Evolutionary conservation across 1,140 invertebrate species (phyloP), one percentile per base, ranked within the genome.

Genomic region (Cataglyphis hispanica): DNA sequence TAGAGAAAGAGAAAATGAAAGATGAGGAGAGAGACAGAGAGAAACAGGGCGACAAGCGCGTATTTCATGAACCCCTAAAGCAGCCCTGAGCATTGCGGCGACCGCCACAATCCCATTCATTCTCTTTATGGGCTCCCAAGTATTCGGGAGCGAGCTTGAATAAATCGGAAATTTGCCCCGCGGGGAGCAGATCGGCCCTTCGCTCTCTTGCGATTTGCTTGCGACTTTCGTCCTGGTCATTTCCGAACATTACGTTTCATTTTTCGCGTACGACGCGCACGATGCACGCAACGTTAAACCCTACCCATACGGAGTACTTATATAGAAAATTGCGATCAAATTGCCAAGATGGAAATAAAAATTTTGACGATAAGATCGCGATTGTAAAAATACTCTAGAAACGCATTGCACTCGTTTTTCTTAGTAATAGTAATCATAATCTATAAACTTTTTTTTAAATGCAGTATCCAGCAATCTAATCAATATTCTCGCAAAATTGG

Each of bases 111-210:
- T 93, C 91, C 93, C 90, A 94, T 94, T 94, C 91, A 92, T 93
- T 93, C 92, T 93, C 93, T 94, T 94, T 94, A 94, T 94, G 92
- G 93, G 90, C 90, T 91, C 89, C 87, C 90, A 93, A 93, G 93
- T 94, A 94, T 94, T 94, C 86, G 91, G 86, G 89, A 87, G 89
- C 86, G 89, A 86, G 92, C 91, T 93, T 93, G 92, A 94, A 94
- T 94, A 94, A 94, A 94, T 94, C 93, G 93, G 92, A 83, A 93
- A 91, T 91, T 91, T 90, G 91, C 91, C 90, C 91, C 83, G 63
- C 78, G 86, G 88, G 89, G 80, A 88, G 31, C 66, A 61, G 25
- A 25, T 46, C 56, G 8, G 37, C 56, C 72, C 84, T 84, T 50
- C 46, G 46, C 46, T 50, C 46, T 50, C 60, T 78, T 80, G 22